Evolutionary conservation across 2,888 invertebrate genomes (phyloP).

Genomic region (Oxyteleia sp.): DNA sequence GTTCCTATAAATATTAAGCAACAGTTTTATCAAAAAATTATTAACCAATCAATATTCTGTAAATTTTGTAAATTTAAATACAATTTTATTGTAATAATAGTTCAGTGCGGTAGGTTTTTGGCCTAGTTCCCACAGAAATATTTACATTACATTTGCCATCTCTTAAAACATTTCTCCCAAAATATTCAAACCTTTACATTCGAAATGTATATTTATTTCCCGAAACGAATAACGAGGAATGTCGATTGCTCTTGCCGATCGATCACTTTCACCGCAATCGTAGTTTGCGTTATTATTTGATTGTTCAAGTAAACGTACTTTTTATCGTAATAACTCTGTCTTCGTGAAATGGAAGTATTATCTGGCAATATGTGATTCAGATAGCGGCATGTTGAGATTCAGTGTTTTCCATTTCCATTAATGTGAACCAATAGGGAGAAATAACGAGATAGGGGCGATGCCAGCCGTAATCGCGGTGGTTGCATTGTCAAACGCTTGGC

Average conservation of each 20-base stretch:
- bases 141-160: no score
- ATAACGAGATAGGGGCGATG: conserved; percentile 75
- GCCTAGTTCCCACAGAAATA: no score
- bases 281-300: conserved; percentile 34
- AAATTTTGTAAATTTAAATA: no score
- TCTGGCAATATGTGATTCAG: conserved; percentile 64
- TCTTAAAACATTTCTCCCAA: no score
- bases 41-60: no score
- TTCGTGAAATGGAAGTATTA: conserved; percentile 54
- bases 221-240: background rate
- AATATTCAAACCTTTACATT: background rate
- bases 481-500: conserved; percentile 67
- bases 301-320: conserved; percentile 51
- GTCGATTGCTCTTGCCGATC: background rate
- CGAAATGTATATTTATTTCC: background rate
- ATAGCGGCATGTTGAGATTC: conserved; percentile 66
- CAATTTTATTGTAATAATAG: no score
- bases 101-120: no score
- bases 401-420: conserved; percentile 75
- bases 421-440: conserved; percentile 74
- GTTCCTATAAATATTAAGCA: no score
- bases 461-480: conserved; percentile 66
- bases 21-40: no score
- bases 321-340: conserved; percentile 50
- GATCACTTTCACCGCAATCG: conserved; percentile 12